Evolutionary conservation across 2,888 invertebrate genomes (phyloP).

Genomic region (Cosmia trapezina): DNA sequence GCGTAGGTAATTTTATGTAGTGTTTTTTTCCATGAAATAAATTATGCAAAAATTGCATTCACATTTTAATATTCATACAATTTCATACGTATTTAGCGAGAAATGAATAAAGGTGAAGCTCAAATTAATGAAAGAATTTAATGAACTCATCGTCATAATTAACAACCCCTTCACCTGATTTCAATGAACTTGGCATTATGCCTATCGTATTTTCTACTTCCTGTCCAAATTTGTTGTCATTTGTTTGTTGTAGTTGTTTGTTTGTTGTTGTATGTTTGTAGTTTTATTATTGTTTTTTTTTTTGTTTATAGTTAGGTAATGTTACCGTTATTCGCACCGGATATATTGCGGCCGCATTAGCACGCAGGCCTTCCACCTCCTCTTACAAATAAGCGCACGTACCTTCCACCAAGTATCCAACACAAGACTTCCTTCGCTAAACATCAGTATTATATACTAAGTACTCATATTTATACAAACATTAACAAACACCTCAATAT

Average conservation of each 20-base stretch:
- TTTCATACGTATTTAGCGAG: not conserved
- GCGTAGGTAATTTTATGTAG: not conserved
- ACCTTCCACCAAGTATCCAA: too few relatives aligned
- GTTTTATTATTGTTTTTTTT: too few relatives aligned
- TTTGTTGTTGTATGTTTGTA: too few relatives aligned
- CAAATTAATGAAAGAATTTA: not conserved
- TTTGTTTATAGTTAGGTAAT: not conserved
- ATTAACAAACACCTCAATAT: too few relatives aligned
- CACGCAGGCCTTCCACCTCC: too few relatives aligned
- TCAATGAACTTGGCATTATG: slow-evolving; percentile 4
- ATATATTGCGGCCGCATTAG: too few relatives aligned
- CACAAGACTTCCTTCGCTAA: too few relatives aligned
- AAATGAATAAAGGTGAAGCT: not conserved
- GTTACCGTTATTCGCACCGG: not conserved
- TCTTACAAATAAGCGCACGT: too few relatives aligned
- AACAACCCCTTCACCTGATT: not conserved
- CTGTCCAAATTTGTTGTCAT: too few relatives aligned
- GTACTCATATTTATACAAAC: too few relatives aligned
- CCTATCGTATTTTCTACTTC: not conserved
- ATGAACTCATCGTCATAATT: not conserved
- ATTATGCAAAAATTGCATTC: slow-evolving; percentile 14
- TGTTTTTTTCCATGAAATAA: not conserved
- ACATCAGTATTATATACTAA: too few relatives aligned
- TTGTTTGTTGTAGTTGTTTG: too few relatives aligned
- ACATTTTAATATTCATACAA: not conserved